phyloP scores from a whole-genome alignment of 2,888 invertebrate genomes.

The Malthinus flaveolus region DNA sequence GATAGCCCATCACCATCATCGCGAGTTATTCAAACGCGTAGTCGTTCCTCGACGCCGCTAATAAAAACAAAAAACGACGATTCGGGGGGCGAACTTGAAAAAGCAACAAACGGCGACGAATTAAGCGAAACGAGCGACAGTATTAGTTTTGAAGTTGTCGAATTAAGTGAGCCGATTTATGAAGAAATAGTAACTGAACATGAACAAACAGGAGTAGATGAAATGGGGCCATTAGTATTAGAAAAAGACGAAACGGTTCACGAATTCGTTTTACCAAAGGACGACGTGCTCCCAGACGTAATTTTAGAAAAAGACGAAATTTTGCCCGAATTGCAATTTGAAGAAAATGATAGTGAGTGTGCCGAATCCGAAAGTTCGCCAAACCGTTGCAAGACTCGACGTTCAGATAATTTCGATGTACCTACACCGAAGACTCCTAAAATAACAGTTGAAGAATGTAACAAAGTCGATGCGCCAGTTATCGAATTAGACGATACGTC shows the following conservation, averaged over 20 bases:
- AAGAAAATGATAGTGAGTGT: constrained; percentile 47
- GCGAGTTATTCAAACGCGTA: constrained; percentile 15
- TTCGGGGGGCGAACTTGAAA: not conserved
- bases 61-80: constrained; percentile 7
- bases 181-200: not conserved
- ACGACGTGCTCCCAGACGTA: constrained; percentile 30
- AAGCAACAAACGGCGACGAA: not conserved
- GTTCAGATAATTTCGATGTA: constrained; percentile 48
- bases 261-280: constrained; percentile 48
- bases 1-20: constrained; percentile 1
- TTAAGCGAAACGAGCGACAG: not conserved
- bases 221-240: not conserved
- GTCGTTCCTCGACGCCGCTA: constrained; percentile 22
- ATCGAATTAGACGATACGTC: not conserved
- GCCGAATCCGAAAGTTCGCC: constrained; percentile 47
- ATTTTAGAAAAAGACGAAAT: constrained; percentile 31
- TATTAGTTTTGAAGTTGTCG: not conserved
- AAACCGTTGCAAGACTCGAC: constrained; percentile 48
- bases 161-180: not conserved
- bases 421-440: constrained; percentile 53
- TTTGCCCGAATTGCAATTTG: constrained; percentile 48
- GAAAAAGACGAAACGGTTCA: constrained; percentile 39
- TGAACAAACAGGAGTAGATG: not conserved
- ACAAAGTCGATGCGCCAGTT: not conserved
- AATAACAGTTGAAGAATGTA: constrained; percentile 31